Evolutionary conservation across 2,888 invertebrate species (phyloP), one percentile per base, ranked within the genome.

Genomic region (Campoplex nolae): DNA sequence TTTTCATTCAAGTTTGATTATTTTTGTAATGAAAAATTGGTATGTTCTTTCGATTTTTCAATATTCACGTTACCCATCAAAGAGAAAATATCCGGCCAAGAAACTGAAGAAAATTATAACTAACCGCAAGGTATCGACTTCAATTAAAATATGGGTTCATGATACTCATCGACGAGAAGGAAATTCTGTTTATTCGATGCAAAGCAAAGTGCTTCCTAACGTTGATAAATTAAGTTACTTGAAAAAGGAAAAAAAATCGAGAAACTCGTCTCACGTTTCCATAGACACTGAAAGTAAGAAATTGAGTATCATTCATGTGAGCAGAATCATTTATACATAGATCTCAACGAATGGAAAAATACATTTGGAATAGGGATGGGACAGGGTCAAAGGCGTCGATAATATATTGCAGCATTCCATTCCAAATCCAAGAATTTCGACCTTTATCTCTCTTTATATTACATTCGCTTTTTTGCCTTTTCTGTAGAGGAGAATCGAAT

Each of bases 341-440:
- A 51, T 68, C 35, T 32, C 45, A 48, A 58, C 42, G 70, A 13
- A 48, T 16, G 28, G 28, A 79, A 79, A 58, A 70, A 38, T 79
- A 58, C 45, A 58, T 70, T 32, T 1, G 16, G 58, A 38, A 71
- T 79, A 58, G 56, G 70, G 45, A 76, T 51, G 83, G 6, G 38
- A 38, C 38, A 38, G 38, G 38, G 38, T 76, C 62, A 62, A 62
- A 32, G 28, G 32, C 32, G 4, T 32, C 7, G 6, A 62, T 16
- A 62, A 62, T 11, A 58, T 62, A 0, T 16, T 48, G 58, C 28
- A 48, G 54, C n/a, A n/a, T 42, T 68, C n/a, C 42, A 42, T 11
- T 42, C 67, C 42, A 18, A 62, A 68, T 68, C 38, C 62, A 62
- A 32, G 62, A 62, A 32, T 62, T 62, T 13, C 13, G 38, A 67